Base-by-base conservation (phyloP, 2,113 vertebrate genomes). In the Paraplagusia blochii region DNA sequence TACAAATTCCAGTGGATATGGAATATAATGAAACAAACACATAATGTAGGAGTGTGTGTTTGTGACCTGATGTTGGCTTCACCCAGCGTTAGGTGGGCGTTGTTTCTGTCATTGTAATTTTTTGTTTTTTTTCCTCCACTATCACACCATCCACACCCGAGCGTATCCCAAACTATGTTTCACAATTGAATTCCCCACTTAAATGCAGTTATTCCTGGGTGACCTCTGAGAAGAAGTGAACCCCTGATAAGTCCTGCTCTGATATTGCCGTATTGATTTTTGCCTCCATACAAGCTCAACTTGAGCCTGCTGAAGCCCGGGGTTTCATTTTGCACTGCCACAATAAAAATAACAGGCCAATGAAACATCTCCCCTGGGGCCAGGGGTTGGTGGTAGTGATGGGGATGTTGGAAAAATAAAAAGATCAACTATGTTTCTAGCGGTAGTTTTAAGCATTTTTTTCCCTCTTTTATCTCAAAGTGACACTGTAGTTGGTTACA, bases 201-300 rank as follows among this genome's bases (percentile, higher is more conserved):
- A 88, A 88, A 85, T 85, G 64, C 72, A 82, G 85, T 87, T 85
- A 83, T 78, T 89, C 87, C 83, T 83, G 75, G 3, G 86, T 90
- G 89, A 91, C 89, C 89, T 84, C 87, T 79, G 83, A 76, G 74
- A 75, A 85, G 79, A 81, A 80, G 81, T 56, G 66, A 78, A 80
- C 63, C 80, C 58, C 88, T 84, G 89, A 92, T 91, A 92, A 91
- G 90, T 91, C 88, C 76, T 58, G 74, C 79, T 83, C 87, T 87
- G 86, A 91, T 92, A 92, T 91, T 91, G 89, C 91, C 38, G 76
- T 92, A 92, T 92, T 91, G 91, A 91, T 92, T 91, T 92, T 91
- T 77, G 74, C 76, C 77, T 87, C 77, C 69, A 69, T 86, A 79
- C 80, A 43, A 72, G 69, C 79, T 80, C 65, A 45, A 73, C 72